phyloP scores from a whole-genome alignment of 2,797 vertebrate species.

The Champsocephalus esox region DNA sequence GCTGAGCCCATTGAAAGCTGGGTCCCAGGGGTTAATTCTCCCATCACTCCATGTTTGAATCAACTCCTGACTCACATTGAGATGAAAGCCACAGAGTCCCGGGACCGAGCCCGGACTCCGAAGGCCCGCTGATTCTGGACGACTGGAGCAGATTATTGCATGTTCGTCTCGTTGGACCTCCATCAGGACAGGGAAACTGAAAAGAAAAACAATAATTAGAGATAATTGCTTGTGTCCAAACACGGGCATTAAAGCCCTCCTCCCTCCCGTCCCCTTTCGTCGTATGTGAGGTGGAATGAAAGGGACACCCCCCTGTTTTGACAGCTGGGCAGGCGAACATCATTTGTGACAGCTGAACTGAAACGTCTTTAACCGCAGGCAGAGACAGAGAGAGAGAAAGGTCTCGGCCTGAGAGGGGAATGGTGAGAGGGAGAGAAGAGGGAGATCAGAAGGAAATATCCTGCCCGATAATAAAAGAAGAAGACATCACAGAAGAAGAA shows the following conservation, averaged over 20 bases:
- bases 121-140: slow-evolving; percentile 92
- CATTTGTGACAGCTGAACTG: slow-evolving; percentile 93
- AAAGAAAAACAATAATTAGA: slow-evolving; percentile 99
- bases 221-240: slow-evolving; percentile 99
- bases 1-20: slow-evolving; percentile 97
- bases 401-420: slow-evolving; percentile 44
- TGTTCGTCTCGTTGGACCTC: slow-evolving; percentile 95
- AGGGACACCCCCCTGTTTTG: slow-evolving; percentile 99
- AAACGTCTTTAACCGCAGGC: slow-evolving; percentile 87
- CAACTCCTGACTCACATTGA: slow-evolving; percentile 98
- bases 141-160: slow-evolving; percentile 95
- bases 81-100: slow-evolving; percentile 93
- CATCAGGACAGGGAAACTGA: slow-evolving; percentile 97
- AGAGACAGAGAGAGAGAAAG: slow-evolving; percentile 60
- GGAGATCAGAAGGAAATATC: slow-evolving; percentile 78
- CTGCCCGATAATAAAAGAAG: slow-evolving; percentile 59
- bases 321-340: slow-evolving; percentile 98
- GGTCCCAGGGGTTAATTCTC: slow-evolving; percentile 98
- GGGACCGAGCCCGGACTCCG: slow-evolving; percentile 85
- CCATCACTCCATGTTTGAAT: slow-evolving; percentile 99
- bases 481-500: slow-evolving; percentile 58
- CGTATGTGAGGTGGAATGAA: slow-evolving; percentile 97
- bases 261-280: slow-evolving; percentile 87
- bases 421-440: slow-evolving; percentile 29
- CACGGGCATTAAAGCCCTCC: slow-evolving; percentile 96